Evolutionary conservation across 2,113 vertebrate species (phyloP).

Genomic region (Cheirogaleus medius): DNA sequence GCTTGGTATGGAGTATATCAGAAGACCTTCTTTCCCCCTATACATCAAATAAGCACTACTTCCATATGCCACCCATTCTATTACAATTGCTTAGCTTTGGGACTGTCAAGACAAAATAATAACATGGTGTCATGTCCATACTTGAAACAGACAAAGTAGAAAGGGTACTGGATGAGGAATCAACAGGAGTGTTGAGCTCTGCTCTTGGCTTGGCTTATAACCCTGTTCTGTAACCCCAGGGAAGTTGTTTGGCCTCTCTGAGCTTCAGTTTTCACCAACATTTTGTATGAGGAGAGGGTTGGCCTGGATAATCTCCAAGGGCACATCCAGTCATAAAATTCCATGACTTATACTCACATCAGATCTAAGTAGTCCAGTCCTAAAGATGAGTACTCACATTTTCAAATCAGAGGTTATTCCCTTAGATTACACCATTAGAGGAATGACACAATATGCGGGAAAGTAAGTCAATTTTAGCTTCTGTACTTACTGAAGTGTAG

Average conservation of each 20-base stretch:
- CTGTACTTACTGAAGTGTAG: slow-evolving; percentile 45
- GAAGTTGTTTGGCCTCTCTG: background rate
- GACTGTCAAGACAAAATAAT: background rate
- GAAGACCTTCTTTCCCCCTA: background rate
- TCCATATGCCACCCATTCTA: background rate
- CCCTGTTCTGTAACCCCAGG: background rate
- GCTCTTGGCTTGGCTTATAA: background rate
- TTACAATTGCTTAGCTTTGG: background rate
- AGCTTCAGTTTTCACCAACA: background rate
- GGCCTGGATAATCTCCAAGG: background rate
- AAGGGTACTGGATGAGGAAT: background rate
- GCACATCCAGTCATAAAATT: background rate
- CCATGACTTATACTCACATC: background rate
- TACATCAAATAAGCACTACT: background rate
- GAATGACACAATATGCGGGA: background rate
- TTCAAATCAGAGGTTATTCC: slow-evolving; percentile 43
- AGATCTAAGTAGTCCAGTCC: background rate
- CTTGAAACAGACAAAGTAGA: background rate
- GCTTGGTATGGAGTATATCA: background rate
- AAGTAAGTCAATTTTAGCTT: slow-evolving; percentile 51
- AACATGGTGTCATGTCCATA: background rate
- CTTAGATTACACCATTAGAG: slow-evolving; percentile 22
- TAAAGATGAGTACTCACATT: background rate
- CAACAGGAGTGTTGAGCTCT: background rate
- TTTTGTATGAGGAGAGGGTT: background rate